Conservation (phyloP, 2,888 invertebrate species). For the Unio delphinus region DNA sequence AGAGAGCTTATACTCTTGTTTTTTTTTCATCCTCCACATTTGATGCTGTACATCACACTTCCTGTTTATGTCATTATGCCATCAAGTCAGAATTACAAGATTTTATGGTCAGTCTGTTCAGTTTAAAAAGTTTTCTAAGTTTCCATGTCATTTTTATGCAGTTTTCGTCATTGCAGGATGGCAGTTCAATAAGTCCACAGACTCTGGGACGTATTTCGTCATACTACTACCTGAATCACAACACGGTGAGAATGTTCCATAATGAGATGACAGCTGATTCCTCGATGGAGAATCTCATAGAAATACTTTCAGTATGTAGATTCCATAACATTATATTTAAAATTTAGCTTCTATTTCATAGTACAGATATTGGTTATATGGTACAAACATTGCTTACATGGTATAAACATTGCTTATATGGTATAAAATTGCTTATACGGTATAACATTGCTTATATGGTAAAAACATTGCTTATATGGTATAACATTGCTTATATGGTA, state of each 20-base stretch:
- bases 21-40: too few relatives aligned
- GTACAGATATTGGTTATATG: too few relatives aligned
- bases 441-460: too few relatives aligned
- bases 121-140: background rate
- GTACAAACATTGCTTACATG: too few relatives aligned
- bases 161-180: conserved; percentile 28
- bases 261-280: conserved; percentile 79
- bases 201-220: conserved; percentile 95
- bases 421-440: too few relatives aligned
- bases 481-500: too few relatives aligned
- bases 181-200: conserved; percentile 42
- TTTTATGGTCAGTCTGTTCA: background rate
- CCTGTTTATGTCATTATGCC: too few relatives aligned
- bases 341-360: too few relatives aligned
- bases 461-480: too few relatives aligned
- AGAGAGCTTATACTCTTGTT: too few relatives aligned
- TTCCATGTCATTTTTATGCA: background rate
- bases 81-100: background rate
- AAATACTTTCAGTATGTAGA: conserved; percentile 79
- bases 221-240: conserved; percentile 95
- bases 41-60: too few relatives aligned
- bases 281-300: conserved; percentile 81
- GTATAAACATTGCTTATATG: too few relatives aligned
- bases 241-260: conserved; percentile 89
- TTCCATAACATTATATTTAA: background rate